A percentile compares a stretch with the other conserved stretches of the same genome.
These are phyloP conservation scores for Agrochola macilenta DNA, from an alignment of 2,888 invertebrate species.

Conservation along the genomic window DNA sequence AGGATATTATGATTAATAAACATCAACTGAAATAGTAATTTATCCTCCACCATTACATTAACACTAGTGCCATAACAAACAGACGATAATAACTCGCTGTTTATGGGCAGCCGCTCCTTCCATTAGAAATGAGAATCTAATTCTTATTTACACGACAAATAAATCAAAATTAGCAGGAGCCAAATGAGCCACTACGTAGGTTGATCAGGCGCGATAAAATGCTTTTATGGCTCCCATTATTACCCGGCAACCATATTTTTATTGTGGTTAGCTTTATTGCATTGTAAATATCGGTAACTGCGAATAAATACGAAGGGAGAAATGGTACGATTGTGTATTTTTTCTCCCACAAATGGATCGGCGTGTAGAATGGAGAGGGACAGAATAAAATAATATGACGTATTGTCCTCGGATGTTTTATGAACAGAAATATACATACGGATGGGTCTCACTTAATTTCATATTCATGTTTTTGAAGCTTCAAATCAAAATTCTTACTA, in stretches of 20 bases:
- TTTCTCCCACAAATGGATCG: conserved; percentile 56
- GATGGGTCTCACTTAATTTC: conserved; percentile 58
- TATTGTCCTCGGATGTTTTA: conserved; percentile 64
- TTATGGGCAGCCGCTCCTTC: conserved; percentile 64
- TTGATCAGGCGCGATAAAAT: conserved; percentile 71
- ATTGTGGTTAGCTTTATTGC: conserved; percentile 74
- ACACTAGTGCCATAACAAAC: conserved; percentile 48
- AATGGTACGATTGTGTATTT: conserved; percentile 66
- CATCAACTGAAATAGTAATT: conserved; percentile 35
- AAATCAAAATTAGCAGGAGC: conserved; percentile 73
- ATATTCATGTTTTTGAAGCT: conserved; percentile 58
- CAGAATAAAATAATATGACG: conserved; percentile 68
- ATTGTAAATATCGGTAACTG: conserved; percentile 75
- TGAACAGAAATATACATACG: conserved; percentile 49
- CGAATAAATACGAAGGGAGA: conserved; percentile 68
- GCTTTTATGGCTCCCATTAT: conserved; percentile 73
- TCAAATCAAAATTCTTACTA: conserved; percentile 43
- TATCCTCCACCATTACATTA: conserved; percentile 47
- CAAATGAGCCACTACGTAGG: conserved; percentile 65
- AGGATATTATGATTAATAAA: conserved; percentile 32
- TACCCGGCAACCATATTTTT: conserved; percentile 73
- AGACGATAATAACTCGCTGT: conserved; percentile 64
- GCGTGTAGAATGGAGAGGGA: conserved; percentile 51
- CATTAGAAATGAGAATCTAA: conserved; percentile 73
- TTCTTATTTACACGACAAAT: conserved; percentile 74